Evolutionary conservation across 2,888 invertebrate species (phyloP).

Genomic region (Xestobium rufovillosum): DNA sequence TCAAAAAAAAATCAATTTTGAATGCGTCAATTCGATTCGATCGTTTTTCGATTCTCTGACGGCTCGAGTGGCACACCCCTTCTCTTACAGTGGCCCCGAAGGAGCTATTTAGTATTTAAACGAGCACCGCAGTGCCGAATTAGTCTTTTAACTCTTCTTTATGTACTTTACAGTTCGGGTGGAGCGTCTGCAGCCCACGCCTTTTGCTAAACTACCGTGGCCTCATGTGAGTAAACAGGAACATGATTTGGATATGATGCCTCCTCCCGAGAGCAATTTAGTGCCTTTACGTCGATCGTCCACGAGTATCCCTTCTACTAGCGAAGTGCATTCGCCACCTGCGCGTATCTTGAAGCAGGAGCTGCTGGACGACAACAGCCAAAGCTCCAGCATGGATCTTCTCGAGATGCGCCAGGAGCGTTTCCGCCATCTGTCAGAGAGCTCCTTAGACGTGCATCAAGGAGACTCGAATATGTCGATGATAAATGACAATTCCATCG

Average conservation of each 20-base stretch:
- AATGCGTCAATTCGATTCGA: constrained; percentile 1
- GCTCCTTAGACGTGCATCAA: constrained; percentile 42
- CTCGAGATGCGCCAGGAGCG: constrained; percentile 34
- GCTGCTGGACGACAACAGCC: constrained; percentile 65
- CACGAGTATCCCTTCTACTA: constrained; percentile 47
- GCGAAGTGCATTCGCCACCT: constrained; percentile 50
- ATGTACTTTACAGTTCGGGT: constrained; percentile 40
- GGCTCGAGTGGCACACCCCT: constrained; percentile 42
- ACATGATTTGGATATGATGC: constrained; percentile 59
- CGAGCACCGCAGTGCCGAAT: constrained; percentile 23
- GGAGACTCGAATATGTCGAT: constrained; percentile 41
- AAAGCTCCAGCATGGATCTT: constrained; percentile 49
- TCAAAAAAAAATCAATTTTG: constrained; percentile 9
- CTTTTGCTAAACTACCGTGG: constrained; percentile 35
- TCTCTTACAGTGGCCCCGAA: constrained; percentile 43
- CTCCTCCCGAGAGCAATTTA: constrained; percentile 56
- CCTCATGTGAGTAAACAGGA: constrained; percentile 43
- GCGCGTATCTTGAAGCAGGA: constrained; percentile 55
- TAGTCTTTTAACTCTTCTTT: constrained; percentile 34
- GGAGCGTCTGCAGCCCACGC: constrained; percentile 28
- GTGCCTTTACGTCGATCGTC: constrained; percentile 59
- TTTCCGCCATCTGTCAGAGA: constrained; percentile 40
- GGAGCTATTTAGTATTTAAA: constrained; percentile 24
- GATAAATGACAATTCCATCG: constrained; percentile 48
- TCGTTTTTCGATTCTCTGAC: too few species aligned